These are phyloP conservation scores for Coptodon bakossiorum DNA, from an alignment of 2,113 vertebrate genomes.

Conservation along the genomic window DNA sequence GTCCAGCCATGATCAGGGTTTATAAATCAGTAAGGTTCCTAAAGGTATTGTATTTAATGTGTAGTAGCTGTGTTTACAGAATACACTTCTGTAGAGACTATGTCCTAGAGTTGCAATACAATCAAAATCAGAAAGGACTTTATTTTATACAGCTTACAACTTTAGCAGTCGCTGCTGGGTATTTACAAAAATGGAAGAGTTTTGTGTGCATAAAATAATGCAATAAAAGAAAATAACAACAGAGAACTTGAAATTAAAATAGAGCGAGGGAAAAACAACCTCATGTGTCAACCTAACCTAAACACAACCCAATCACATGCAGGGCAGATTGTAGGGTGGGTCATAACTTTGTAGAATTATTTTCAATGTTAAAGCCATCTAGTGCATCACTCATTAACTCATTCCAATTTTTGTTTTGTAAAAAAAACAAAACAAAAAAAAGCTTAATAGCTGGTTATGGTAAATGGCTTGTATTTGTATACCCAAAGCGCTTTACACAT, in stretches of 20 bases:
- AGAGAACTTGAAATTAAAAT: not conserved
- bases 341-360: accelerated
- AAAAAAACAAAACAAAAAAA: not conserved
- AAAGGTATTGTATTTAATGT: not conserved
- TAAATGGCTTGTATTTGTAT: too few species aligned
- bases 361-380: not conserved
- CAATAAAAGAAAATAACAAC: not conserved
- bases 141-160: not conserved
- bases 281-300: not conserved
- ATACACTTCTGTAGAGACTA: not conserved
- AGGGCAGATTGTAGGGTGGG: not conserved
- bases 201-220: not conserved
- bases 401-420: not conserved
- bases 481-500: too few species aligned
- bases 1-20: not conserved
- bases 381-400: not conserved
- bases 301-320: not conserved
- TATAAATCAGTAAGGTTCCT: not conserved
- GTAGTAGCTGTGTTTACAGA: not conserved
- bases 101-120: not conserved
- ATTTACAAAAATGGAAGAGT: not conserved
- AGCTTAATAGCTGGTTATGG: not conserved
- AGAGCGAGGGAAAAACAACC: not conserved
- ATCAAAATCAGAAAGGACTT: not conserved
- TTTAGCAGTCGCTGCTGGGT: not conserved